Percentiles rank a stretch among this genome's conserved stretches.
These are phyloP conservation scores for Argyresthia goedartella DNA, from an alignment of 2,888 invertebrate species.

Conservation along the genomic window DNA sequence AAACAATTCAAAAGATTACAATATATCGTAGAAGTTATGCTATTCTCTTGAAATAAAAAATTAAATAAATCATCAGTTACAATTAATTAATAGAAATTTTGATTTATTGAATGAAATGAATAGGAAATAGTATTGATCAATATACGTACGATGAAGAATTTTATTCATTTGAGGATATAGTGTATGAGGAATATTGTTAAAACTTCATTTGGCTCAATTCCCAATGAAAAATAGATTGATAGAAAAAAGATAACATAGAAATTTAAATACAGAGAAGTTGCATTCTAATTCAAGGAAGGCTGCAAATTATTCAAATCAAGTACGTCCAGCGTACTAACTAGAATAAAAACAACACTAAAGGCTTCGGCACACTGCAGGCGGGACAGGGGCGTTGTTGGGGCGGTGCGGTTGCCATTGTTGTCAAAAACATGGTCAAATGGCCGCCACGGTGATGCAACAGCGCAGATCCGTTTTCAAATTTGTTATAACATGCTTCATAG, in stretches of 20 bases:
- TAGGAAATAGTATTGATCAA: conserved; percentile 22
- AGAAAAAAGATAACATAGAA: too few relatives aligned
- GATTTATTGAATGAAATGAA: conserved; percentile 37
- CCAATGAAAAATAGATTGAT: conserved; percentile 53
- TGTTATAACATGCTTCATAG: too few relatives aligned
- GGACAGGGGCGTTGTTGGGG: too few relatives aligned
- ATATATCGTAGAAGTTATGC: neutral
- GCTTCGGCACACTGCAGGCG: too few relatives aligned
- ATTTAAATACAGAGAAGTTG: conserved; percentile 16
- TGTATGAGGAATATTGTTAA: conserved; percentile 20
- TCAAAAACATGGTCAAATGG: too few relatives aligned
- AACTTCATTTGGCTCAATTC: conserved; percentile 14
- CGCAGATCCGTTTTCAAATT: too few relatives aligned
- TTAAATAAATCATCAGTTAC: conserved; percentile 29
- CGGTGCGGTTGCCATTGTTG: too few relatives aligned
- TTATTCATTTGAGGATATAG: too few relatives aligned
- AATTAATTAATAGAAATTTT: conserved; percentile 48
- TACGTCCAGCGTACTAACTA: conserved; percentile 56
- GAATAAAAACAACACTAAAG: too few relatives aligned
- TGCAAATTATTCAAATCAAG: conserved; percentile 24
- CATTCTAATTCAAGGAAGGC: conserved; percentile 16
- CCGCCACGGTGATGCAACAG: too few relatives aligned
- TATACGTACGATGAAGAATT: conserved; percentile 12
- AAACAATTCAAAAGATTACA: conserved; percentile 1
- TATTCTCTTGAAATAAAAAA: conserved; percentile 10